Evolutionary conservation across 2,888 invertebrate genomes (phyloP), one percentile per base, ranked within the genome.

Genomic region (Nemoura dubitans): DNA sequence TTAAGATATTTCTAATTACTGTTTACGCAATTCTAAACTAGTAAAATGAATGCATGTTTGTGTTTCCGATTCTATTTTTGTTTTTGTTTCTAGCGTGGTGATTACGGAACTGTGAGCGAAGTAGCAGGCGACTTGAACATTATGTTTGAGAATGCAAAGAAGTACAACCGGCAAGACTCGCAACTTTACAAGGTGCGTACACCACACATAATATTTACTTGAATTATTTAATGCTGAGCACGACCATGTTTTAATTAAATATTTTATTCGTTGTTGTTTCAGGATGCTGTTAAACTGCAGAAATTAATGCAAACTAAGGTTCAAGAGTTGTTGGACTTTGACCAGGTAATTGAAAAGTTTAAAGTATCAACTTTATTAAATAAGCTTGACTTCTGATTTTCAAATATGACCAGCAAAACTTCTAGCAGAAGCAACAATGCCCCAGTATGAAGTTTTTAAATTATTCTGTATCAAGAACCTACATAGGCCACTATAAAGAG

Each of bases 81-180:
- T 87, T 76, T 81, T 87, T 87, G 88, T 87, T 90, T 91, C 7
- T 89, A 93, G 90, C 95, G 95, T 89, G 96, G 96, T 29, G 95
- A 94, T 89, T 98, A 98, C 91, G 96, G 95, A 0, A 97, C 96
- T 16, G 93, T 98, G 0, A 96, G 96, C 36, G 97, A 98, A 91
- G 95, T 99, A 78, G 97, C 98, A 0, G 96, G 96, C 0, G 99
- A 99, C 91, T 94, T 99, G 93, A 98, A 98, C 90, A 95, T 98
- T 84, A 98, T 99, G 96, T 97, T 99, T 91, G 98, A 98, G 90
- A 99, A 99, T 92, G 99, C 99, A 16, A 97, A 96, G 91, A 95
- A 96, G 90, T 98, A 98, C 91, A 98, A 97, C 91, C 92, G 96
- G 81, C 94, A 95, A 84, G 95, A 95, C 77, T 97, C 97, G 78